Conservation (phyloP, 2,797 vertebrate genomes). For the Amphiprion clarkii region DNA sequence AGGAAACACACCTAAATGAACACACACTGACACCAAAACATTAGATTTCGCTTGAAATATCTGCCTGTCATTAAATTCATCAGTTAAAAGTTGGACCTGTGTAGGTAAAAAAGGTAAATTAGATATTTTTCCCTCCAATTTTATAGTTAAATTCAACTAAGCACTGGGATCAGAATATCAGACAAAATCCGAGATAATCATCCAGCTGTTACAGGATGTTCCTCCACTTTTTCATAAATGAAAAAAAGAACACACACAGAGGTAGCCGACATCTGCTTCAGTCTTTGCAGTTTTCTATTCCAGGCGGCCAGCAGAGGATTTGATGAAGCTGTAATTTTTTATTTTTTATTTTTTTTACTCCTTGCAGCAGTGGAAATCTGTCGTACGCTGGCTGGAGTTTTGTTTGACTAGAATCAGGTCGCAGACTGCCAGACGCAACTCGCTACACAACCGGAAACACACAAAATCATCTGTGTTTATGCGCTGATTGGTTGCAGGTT, state of each 20-base stretch:
- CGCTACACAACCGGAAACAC: constrained; percentile 82
- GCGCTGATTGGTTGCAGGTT: constrained; percentile 90
- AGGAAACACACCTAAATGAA: no score
- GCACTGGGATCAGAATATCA: background rate
- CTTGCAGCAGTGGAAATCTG: constrained; percentile 16
- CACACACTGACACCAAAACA: no score
- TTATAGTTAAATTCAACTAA: background rate
- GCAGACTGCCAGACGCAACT: constrained; percentile 66
- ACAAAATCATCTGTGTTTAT: constrained; percentile 67
- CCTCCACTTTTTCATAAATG: background rate
- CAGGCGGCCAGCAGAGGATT: background rate
- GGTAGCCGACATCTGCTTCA: constrained; percentile 7
- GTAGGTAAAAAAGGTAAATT: background rate
- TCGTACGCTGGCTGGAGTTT: constrained; percentile 73
- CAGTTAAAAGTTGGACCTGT: no score
- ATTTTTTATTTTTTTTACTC: background rate
- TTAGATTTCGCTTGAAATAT: no score
- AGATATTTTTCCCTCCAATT: background rate
- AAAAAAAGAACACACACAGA: background rate
- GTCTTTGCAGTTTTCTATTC: constrained; percentile 5
- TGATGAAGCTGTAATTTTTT: no score
- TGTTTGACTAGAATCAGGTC: constrained; percentile 69
- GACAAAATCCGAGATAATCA: background rate
- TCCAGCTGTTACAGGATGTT: background rate
- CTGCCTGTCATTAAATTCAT: no score